These are phyloP conservation scores for Tetraodon nigroviridis DNA, from an alignment of 2,113 vertebrate genomes.

Conservation along the genomic window DNA sequence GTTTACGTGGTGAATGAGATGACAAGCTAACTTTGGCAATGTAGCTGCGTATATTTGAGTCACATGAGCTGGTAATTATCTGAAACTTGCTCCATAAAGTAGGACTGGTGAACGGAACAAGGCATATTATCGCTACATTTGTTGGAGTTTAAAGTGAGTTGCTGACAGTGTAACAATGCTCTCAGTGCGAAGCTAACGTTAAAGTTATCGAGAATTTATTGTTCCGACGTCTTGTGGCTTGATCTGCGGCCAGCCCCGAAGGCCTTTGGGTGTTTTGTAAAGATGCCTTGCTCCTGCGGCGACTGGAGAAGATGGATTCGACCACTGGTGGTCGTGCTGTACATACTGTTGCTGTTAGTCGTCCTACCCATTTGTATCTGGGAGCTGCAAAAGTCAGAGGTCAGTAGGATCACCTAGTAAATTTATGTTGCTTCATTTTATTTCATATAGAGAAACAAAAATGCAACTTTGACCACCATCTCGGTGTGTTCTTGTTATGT, in stretches of 20 bases:
- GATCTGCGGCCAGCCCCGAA: constrained; percentile 4
- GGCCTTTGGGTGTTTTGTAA: constrained; percentile 31
- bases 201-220: neutral
- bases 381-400: constrained; percentile 90
- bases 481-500: constrained; percentile 10
- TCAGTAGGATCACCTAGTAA: constrained; percentile 55
- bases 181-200: constrained; percentile 33
- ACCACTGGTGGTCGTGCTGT: constrained; percentile 85
- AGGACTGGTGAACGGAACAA: neutral
- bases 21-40: constrained; percentile 51
- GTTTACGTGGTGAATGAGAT: constrained; percentile 57
- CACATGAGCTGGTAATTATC: constrained; percentile 35
- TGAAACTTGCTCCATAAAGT: neutral
- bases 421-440: neutral
- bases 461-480: neutral
- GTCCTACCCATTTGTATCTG: constrained; percentile 86
- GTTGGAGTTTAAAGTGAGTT: neutral
- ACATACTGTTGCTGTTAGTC: constrained; percentile 82
- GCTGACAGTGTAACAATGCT: constrained; percentile 11
- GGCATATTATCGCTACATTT: accelerated
- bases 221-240: constrained; percentile 5
- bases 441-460: neutral
- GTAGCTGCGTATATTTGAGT: constrained; percentile 15
- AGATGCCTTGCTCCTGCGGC: constrained; percentile 90
- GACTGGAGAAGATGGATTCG: constrained; percentile 97